These are phyloP conservation scores for Drosophila nasuta DNA, from an alignment of 1,140 invertebrate genomes.

Conservation along the genomic window DNA sequence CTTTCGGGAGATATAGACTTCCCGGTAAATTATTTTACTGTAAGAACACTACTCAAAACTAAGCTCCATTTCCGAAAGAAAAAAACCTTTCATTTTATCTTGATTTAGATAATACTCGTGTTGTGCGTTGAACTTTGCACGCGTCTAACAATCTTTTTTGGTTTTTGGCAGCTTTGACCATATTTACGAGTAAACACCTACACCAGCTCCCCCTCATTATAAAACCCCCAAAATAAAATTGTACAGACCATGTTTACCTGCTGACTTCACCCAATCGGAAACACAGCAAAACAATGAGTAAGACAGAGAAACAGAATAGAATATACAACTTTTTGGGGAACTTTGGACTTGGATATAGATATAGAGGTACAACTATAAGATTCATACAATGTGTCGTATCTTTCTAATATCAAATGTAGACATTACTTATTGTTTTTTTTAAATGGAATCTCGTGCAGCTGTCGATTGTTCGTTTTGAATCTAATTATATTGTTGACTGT, in stretches of 20 bases:
- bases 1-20: background rate
- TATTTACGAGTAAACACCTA: background rate
- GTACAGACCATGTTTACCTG: constrained; percentile 1
- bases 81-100: background rate
- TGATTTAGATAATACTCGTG: background rate
- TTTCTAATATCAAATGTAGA: constrained; percentile 6
- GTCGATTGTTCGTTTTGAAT: background rate
- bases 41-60: background rate
- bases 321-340: constrained; percentile 2
- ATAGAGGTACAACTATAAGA: background rate
- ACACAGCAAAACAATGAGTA: background rate
- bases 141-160: background rate
- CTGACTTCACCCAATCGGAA: constrained; percentile 2
- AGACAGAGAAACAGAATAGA: background rate
- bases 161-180: background rate
- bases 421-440: background rate
- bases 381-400: background rate
- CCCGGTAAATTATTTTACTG: background rate
- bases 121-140: background rate
- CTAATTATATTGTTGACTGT: constrained; percentile 16
- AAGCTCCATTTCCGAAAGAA: background rate
- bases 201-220: background rate
- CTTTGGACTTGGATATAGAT: constrained; percentile 12
- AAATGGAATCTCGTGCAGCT: constrained; percentile 27
- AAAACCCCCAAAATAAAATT: background rate